A percentile compares a stretch with the other conserved stretches of the same genome.
These are phyloP conservation scores for Gastracanthus pulcherrimus DNA, from an alignment of 2,888 invertebrate genomes.

Conservation along the genomic window DNA sequence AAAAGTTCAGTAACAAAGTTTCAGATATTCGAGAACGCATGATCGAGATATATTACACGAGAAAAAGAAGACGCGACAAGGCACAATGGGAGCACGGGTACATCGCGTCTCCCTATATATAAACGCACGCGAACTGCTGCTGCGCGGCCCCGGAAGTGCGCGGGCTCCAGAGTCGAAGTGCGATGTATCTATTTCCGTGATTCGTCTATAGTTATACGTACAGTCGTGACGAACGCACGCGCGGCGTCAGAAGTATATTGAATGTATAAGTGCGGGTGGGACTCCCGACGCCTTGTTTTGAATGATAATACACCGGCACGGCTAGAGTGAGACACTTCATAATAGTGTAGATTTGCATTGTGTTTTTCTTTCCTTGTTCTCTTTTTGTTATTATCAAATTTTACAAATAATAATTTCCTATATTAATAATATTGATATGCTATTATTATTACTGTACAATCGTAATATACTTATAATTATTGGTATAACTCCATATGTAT, in stretches of 20 bases:
- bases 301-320: neutral
- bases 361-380: neutral
- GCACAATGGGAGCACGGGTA: neutral
- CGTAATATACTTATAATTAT: neutral
- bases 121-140: neutral
- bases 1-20: no score
- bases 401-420: neutral
- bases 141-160: neutral
- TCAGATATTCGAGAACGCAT: no score
- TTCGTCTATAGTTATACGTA: neutral
- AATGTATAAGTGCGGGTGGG: neutral
- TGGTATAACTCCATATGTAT: neutral
- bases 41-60: neutral
- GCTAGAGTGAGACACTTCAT: neutral
- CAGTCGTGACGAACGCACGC: neutral
- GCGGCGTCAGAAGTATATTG: no score
- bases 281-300: neutral
- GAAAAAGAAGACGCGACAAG: neutral
- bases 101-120: constrained; percentile 1
- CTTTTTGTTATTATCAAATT: neutral
- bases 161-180: constrained; percentile 2
- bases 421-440: neutral
- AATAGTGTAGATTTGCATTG: neutral
- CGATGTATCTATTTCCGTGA: constrained; percentile 27
- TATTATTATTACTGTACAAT: neutral